These are phyloP conservation scores for Myxocyprinus asiaticus DNA, from an alignment of 2,113 vertebrate genomes.

Conservation along the genomic window DNA sequence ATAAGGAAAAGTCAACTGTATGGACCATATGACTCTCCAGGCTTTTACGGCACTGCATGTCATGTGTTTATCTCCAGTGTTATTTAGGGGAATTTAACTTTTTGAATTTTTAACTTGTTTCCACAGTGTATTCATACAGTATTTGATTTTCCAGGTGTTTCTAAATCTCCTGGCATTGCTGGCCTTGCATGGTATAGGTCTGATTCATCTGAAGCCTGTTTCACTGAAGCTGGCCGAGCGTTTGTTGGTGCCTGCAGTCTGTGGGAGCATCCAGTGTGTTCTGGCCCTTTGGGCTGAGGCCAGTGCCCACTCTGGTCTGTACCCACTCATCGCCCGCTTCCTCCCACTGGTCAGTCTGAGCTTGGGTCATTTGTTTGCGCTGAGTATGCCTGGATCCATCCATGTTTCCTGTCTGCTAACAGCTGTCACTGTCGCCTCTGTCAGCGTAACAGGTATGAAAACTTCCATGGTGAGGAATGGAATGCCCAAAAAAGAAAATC, in stretches of 20 bases:
- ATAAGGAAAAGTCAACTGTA: background rate
- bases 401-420: slow-evolving; percentile 57
- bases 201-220: slow-evolving; percentile 65
- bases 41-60: background rate
- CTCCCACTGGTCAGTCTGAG: slow-evolving; percentile 65
- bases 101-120: background rate
- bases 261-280: slow-evolving; percentile 65
- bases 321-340: slow-evolving; percentile 58
- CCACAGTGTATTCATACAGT: background rate
- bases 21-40: background rate
- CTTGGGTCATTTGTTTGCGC: slow-evolving; percentile 63
- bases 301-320: slow-evolving; percentile 59
- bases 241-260: slow-evolving; percentile 72
- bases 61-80: background rate
- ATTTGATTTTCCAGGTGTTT: slow-evolving; percentile 64
- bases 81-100: background rate
- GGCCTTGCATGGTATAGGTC: slow-evolving; percentile 59
- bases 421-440: slow-evolving; percentile 59
- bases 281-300: slow-evolving; percentile 68
- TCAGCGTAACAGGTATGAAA: slow-evolving; percentile 67
- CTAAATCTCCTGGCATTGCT: slow-evolving; percentile 67
- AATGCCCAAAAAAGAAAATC: too few relatives aligned
- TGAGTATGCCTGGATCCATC: slow-evolving; percentile 52
- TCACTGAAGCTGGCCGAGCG: slow-evolving; percentile 67
- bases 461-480: background rate